These are phyloP conservation scores for Chiloscyllium punctatum DNA, from an alignment of 2,797 vertebrate genomes.

Conservation along the genomic window DNA sequence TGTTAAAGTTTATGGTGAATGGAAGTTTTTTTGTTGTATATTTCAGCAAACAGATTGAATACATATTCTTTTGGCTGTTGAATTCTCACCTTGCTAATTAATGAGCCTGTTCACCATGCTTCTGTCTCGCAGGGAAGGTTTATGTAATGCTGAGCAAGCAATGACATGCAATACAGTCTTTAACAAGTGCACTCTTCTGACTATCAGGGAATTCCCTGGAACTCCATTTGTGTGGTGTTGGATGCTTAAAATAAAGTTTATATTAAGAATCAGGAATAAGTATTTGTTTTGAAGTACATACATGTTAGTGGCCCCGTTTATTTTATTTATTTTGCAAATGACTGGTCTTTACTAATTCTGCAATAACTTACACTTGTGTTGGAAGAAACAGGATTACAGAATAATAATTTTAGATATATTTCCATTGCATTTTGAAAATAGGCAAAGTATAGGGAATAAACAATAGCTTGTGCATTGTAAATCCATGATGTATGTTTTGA, in stretches of 20 bases:
- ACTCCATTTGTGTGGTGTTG: constrained; percentile 36
- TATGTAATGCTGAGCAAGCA: constrained; percentile 28
- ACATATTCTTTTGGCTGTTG: constrained; percentile 16
- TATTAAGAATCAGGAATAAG: not conserved
- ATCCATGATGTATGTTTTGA: not conserved
- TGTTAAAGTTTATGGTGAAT: constrained; percentile 50
- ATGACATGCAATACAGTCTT: not conserved
- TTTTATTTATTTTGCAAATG: not conserved
- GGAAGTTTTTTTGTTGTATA: constrained; percentile 41
- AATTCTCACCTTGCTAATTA: constrained; percentile 44
- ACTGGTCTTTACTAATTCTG: not conserved
- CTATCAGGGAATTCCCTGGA: constrained; percentile 45
- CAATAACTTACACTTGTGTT: not conserved
- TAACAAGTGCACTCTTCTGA: constrained; percentile 48
- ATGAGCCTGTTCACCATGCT: constrained; percentile 39
- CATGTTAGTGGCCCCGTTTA: not conserved
- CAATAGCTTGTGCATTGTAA: not conserved
- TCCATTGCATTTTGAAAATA: not conserved
- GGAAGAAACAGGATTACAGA: not conserved
- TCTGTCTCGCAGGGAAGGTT: constrained; percentile 42
- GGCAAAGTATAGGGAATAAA: no score
- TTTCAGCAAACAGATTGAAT: constrained; percentile 42
- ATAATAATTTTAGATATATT: not conserved
- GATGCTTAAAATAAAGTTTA: not conserved
- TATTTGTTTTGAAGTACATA: not conserved